Evolutionary conservation across 2,113 vertebrate species (phyloP), one percentile per base, ranked within the genome.

Genomic region (Amblyopsis rosae): DNA sequence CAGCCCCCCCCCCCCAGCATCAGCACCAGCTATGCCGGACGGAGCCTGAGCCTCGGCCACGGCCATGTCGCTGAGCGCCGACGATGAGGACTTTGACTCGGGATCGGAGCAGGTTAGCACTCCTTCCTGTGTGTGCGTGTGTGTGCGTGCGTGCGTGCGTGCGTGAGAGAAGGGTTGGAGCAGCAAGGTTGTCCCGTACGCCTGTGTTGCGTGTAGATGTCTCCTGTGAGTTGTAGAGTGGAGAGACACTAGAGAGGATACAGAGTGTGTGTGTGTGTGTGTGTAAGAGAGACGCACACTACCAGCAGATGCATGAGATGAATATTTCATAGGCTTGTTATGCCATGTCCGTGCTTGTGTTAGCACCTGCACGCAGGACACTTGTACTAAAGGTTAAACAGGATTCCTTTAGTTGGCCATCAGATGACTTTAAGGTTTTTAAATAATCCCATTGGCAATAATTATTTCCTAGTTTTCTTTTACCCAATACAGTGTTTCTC

Each of bases 11-110:
- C 35, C 35, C 35, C 26, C 72, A 82, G 81, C 62, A 83, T 94
- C 95, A 93, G 94, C 90, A 91, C 82, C 89, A 79, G 88, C 49
- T 84, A 79, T 87, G 88, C 92, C 84, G 94, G 91, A 92, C 89
- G 88, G 90, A 86, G 90, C 90, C 89, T 94, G 93, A 94, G 84
- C 89, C 92, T 79, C 86, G 92, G 94, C 89, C 87, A 95, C 96
- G 95, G 95, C 95, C 91, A 95, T 96, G 93, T 95, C 96, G 86
- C 92, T 95, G 90, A 96, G 95, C 85, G 93, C 94, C 72, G 95
- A 97, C 81, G 95, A 97, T 90, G 95, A 96, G 87, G 96, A 96
- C 88, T 96, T 95, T 89, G 95, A 96, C 74, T 96, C 95, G 60
- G 95, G 95, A 84, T 91, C 94, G 73, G 95, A 96, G 86, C 94